Evolutionary conservation across 92 coral and sea anemone species (phyloP), one percentile per base, ranked within the genome.

Genomic region (Palythoa grandis): DNA sequence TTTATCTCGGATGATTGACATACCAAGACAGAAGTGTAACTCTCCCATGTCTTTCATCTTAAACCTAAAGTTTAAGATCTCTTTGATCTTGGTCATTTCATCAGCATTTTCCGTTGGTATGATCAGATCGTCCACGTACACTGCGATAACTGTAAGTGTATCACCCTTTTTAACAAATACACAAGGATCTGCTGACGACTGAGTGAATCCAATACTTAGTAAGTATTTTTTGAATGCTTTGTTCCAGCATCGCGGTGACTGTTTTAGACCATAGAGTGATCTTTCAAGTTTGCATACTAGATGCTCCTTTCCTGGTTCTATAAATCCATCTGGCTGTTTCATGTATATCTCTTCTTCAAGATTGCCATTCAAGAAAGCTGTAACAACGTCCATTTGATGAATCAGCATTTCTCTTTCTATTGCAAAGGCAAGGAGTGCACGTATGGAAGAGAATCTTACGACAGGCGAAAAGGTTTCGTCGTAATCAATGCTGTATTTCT

Each of bases 301-400:
- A 35, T 74, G 76, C 72, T 83, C 82, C 13, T 74, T 52, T 56
- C 85, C 88, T 10, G 88, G 87, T 54, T 82, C 72, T 24, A 83
- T 76, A 17, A 82, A 90, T 15, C 73, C 90, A 52, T 90, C 85
- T 53, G 90, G 89, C 61, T 89, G 88, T 48, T 88, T 20, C 87
- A 82, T 82, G 67, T 88, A 86, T 35, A 89, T 87, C 82, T 76
- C 90, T 87, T 87, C 91, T 74, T 80, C 72, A 48, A 87, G 88
- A 56, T 73, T 87, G 19, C 87, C 87, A 19, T 84, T 88, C n/a
- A 52, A 90, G 83, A 73, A 90, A 74, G 90, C 84, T 54, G 88
- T 83, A 7, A 73, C 91, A 43, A 85, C 83, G 56, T 86, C 88
- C 82, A 79, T 70, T 77, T 86, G 79, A 86, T 80, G 72, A 68